These are phyloP conservation scores for Paramormyrops hopkinsi DNA, from an alignment of 2,797 vertebrate genomes.

Conservation along the genomic window DNA sequence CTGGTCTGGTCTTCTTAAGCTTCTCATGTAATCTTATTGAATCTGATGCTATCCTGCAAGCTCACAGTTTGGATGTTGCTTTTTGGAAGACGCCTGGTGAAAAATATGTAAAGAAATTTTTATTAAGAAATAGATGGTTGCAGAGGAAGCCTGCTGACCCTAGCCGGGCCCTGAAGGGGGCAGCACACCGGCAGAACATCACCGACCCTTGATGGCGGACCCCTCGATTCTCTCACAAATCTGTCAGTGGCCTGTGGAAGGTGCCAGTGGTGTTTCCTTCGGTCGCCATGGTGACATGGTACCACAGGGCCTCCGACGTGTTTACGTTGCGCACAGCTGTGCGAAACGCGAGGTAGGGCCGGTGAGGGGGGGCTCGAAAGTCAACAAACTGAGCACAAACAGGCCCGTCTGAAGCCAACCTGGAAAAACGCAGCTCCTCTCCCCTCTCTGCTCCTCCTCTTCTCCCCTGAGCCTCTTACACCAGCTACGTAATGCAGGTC, in stretches of 20 bases:
- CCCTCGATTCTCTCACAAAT: background rate
- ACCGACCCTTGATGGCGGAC: background rate
- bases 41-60: background rate
- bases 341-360: constrained; percentile 43
- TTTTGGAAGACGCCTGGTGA: background rate
- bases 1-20: background rate
- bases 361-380: constrained; percentile 17
- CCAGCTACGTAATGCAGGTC: constrained; percentile 11
- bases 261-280: constrained; percentile 46
- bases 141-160: background rate
- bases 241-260: constrained; percentile 32
- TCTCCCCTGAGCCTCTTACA: background rate
- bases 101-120: background rate
- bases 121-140: background rate
- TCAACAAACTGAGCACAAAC: constrained; percentile 37
- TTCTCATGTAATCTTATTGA: background rate
- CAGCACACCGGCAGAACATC: background rate
- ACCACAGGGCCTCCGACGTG: constrained; percentile 39
- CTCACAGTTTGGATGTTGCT: background rate
- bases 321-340: constrained; percentile 60
- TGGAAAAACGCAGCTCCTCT: background rate
- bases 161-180: constrained; percentile 16
- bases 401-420: constrained; percentile 12
- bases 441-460: background rate
- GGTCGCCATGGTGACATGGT: constrained; percentile 32